Evolutionary conservation across 30 jellyfish, hydroid and myxozoan species (phyloP), one percentile per base, ranked within the genome.

Genomic region (Chrysaora quinquecirrha): DNA sequence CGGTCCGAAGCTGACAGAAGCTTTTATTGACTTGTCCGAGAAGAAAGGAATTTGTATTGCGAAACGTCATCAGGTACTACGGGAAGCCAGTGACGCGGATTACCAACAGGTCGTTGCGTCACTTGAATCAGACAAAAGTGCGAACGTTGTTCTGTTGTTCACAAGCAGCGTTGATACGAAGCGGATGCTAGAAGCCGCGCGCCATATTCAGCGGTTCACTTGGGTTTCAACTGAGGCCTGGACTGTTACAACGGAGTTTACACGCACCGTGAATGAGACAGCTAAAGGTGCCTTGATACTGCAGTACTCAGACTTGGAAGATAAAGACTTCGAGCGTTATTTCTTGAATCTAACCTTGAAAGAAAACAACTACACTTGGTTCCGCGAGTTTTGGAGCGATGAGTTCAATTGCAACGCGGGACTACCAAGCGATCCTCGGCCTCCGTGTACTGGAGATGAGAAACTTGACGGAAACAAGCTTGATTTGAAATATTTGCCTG

Each of bases 321-420:
- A 71, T 60, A 58, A 58, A 18, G 84, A 48, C 58, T 87, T 87
- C 60, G 29, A 25, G 77, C 9, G 60, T 2, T 69, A 87, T 60
- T 76, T 87, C 66, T 34, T 65, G 77, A 68, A 56, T 60, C 60
- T 77, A 4, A 87, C 38, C 30, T 67, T 76, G 29, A 33, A 22
- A 0, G 47, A 78, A 2, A 63, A 66, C 28, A 77, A 60, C 48
- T 87, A 74, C 65, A 43, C 87, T 34, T 87, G 96, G 96, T 87
- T 87, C 65, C 49, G 82, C 19, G 88, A 76, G 60, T 87, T 76
- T 63, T 87, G 96, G 96, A 75, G 82, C 23, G 64, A 75, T 49
- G 74, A 63, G 21, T 87, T 87, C 71, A 58, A 78, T 54, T 87
- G 83, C 80, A 68, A 27, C 25, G 47, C 12, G 32, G 20, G 52